Conservation (phyloP, 1,140 invertebrate genomes). For the Nylanderia fulva region DNA sequence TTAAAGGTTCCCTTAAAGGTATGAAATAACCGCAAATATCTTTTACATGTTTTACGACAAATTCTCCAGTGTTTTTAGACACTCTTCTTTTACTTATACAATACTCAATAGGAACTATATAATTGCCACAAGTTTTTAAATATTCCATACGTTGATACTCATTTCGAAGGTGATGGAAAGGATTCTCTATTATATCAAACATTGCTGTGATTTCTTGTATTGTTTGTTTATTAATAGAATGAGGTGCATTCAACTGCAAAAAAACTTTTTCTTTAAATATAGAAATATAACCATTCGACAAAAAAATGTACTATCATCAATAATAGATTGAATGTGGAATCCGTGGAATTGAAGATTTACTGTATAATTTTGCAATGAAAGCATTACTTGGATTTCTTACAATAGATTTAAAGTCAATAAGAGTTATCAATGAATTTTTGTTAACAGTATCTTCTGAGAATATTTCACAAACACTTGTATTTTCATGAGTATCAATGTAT, state of each 20-base stretch:
- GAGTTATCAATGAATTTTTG: neutral
- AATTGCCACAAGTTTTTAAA: slow-evolving; percentile 18
- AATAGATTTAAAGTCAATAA: neutral
- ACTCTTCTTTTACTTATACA: slow-evolving; percentile 3
- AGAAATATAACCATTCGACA: neutral
- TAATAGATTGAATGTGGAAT: slow-evolving; percentile 18
- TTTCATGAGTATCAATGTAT: too few relatives aligned
- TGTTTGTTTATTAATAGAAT: neutral
- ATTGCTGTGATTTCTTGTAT: slow-evolving; percentile 19
- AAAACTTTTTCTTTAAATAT: neutral
- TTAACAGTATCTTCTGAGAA: neutral
- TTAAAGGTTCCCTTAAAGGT: neutral
- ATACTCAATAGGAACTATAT: neutral
- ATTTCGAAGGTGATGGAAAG: neutral
- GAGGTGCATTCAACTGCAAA: neutral
- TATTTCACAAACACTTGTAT: neutral
- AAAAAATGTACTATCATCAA: neutral
- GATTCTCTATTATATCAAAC: neutral
- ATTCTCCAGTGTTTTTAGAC: neutral
- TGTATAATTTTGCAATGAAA: slow-evolving; percentile 22
- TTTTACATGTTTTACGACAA: neutral
- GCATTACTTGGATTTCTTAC: neutral
- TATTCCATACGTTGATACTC: neutral
- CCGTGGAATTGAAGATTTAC: neutral
- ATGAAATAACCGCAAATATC: neutral